phyloP scores from a whole-genome alignment of 2,113 vertebrate genomes.

The Corythoichthys haematopterus region DNA sequence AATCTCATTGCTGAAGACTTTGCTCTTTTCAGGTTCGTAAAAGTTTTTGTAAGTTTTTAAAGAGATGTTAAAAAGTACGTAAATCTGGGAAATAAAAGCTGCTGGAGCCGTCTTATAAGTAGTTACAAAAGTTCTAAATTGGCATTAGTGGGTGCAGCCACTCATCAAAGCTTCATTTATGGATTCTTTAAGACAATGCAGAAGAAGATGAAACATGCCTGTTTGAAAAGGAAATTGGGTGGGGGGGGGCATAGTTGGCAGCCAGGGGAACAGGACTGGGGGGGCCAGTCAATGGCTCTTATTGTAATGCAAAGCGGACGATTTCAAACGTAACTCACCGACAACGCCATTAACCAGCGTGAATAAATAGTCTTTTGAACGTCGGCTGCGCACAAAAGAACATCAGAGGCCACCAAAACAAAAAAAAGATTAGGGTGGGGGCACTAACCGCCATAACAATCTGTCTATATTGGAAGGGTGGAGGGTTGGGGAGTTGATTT shows the following conservation, averaged over 20 bases:
- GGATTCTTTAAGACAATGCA: constrained; percentile 56
- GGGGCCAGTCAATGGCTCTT: constrained; percentile 40
- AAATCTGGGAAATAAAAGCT: not conserved
- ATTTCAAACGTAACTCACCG: constrained; percentile 60
- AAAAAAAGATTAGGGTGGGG: not conserved
- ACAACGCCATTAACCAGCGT: constrained; percentile 59
- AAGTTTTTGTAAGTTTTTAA: not conserved
- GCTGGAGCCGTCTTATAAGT: not conserved
- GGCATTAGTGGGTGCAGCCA: constrained; percentile 2
- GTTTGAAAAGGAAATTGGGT: constrained; percentile 38
- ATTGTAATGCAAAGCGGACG: constrained; percentile 66
- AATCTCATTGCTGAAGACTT: too few species aligned
- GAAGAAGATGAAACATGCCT: constrained; percentile 58
- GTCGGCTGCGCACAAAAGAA: constrained; percentile 62
- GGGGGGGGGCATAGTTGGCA: constrained; percentile 25
- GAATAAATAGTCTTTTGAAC: constrained; percentile 67
- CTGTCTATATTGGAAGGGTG: constrained; percentile 10
- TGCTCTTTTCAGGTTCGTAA: too few species aligned
- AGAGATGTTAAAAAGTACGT: not conserved
- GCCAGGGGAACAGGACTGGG: constrained; percentile 41
- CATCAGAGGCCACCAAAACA: constrained; percentile 32
- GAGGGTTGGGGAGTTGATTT: constrained; percentile 8
- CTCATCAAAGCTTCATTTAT: constrained; percentile 56
- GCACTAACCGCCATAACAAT: constrained; percentile 41
- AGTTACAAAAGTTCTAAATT: not conserved